Conservation (phyloP, 2,797 vertebrate species). For the Brachyrhaphis roseni region DNA sequence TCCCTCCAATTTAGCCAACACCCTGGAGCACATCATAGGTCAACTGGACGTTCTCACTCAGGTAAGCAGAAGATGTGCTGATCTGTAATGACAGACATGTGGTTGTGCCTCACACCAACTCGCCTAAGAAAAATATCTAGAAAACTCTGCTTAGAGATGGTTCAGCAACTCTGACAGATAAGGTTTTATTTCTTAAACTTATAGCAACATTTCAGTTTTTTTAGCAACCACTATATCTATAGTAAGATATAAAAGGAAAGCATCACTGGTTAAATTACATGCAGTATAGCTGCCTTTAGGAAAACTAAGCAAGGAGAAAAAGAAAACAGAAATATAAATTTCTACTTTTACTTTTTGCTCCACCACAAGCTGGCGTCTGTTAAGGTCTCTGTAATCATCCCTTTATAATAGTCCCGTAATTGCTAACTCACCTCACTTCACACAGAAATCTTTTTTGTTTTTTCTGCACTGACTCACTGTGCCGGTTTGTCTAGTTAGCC, state of each 20-base stretch:
- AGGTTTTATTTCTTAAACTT: slow-evolving; percentile 7
- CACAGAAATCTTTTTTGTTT: background rate
- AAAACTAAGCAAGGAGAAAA: background rate
- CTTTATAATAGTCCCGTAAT: slow-evolving; percentile 9
- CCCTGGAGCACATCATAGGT: slow-evolving; percentile 90
- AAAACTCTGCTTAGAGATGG: slow-evolving; percentile 31
- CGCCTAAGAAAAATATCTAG: slow-evolving; percentile 43
- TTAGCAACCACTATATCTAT: background rate
- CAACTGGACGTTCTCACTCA: slow-evolving; percentile 94
- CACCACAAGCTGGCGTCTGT: background rate
- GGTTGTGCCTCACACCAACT: slow-evolving; percentile 45
- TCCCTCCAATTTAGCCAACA: slow-evolving; percentile 79
- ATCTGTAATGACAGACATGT: slow-evolving; percentile 43
- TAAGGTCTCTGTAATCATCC: slow-evolving; percentile 8
- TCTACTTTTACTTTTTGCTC: background rate
- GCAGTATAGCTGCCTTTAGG: background rate
- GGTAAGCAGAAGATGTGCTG: slow-evolving; percentile 77
- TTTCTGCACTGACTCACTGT: background rate
- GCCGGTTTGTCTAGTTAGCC: slow-evolving; percentile 11
- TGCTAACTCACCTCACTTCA: background rate
- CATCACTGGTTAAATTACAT: background rate
- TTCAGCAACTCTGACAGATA: slow-evolving; percentile 19
- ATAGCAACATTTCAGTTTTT: slow-evolving; percentile 12
- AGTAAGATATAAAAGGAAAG: background rate
- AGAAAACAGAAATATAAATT: background rate